Percentiles rank a stretch among this genome's conserved stretches.
These are phyloP conservation scores for Camptogramma bilineatum DNA, from an alignment of 2,888 invertebrate genomes.

Conservation along the genomic window DNA sequence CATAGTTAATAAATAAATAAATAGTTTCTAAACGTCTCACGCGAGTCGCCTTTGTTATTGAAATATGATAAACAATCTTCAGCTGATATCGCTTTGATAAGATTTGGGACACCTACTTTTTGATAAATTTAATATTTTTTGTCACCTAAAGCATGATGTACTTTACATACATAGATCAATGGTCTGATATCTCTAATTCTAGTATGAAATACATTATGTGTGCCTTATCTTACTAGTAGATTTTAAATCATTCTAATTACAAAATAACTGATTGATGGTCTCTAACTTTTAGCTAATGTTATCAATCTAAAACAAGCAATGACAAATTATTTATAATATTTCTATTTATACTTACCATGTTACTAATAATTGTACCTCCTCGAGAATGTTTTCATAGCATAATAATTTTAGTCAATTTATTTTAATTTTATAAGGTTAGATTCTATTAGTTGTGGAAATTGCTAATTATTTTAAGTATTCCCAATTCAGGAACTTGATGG, in stretches of 20 bases:
- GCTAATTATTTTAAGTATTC: slow-evolving; percentile 62
- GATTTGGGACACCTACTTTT: slow-evolving; percentile 18
- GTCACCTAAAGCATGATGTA: neutral
- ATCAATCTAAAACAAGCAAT: slow-evolving; percentile 42
- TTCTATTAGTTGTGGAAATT: slow-evolving; percentile 67
- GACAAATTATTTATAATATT: slow-evolving; percentile 21
- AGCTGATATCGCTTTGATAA: slow-evolving; percentile 31
- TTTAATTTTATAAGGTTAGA: slow-evolving; percentile 57
- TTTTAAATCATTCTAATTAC: slow-evolving; percentile 34
- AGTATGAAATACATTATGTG: slow-evolving; percentile 59
- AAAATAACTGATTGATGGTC: neutral
- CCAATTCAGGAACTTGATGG: slow-evolving; percentile 57
- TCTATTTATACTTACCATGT: neutral
- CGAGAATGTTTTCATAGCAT: slow-evolving; percentile 61
- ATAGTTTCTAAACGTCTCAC: neutral
- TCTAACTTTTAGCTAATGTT: neutral
- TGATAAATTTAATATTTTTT: neutral
- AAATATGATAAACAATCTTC: slow-evolving; percentile 33
- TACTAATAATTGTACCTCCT: slow-evolving; percentile 33
- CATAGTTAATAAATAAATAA: no score
- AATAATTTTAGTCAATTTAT: slow-evolving; percentile 78
- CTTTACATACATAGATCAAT: neutral
- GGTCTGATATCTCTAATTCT: slow-evolving; percentile 1
- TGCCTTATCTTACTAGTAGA: slow-evolving; percentile 65
- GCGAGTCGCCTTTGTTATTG: slow-evolving; percentile 25